phyloP scores from a whole-genome alignment of 2,113 vertebrate species.

The Menidia beryllina region DNA sequence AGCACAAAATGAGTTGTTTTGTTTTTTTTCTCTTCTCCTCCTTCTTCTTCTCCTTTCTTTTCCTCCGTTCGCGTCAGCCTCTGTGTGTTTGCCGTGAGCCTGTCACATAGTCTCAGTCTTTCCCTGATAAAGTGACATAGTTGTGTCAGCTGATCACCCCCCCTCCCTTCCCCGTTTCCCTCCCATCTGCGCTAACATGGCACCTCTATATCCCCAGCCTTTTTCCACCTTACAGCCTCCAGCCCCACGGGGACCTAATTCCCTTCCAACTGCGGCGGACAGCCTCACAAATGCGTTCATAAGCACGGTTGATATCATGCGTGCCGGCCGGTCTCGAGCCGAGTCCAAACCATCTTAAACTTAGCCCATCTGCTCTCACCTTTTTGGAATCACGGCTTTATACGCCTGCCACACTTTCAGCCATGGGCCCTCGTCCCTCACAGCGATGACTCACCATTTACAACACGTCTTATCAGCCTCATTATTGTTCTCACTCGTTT shows the following conservation, averaged over 20 bases:
- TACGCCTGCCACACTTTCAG: slow-evolving; percentile 1
- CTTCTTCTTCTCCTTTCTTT: background rate
- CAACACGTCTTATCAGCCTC: slow-evolving; percentile 34
- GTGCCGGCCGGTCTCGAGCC: slow-evolving; percentile 51
- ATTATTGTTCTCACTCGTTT: slow-evolving; percentile 34
- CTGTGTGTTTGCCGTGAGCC: slow-evolving; percentile 26
- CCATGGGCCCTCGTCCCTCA: slow-evolving; percentile 24
- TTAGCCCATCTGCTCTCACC: slow-evolving; percentile 10
- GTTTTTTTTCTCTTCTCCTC: background rate
- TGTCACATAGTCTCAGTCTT: slow-evolving; percentile 52
- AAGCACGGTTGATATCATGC: slow-evolving; percentile 25
- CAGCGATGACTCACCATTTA: slow-evolving; percentile 33
- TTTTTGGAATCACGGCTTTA: background rate
- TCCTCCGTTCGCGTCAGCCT: too few species aligned
- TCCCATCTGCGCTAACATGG: slow-evolving; percentile 35
- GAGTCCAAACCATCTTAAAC: slow-evolving; percentile 24
- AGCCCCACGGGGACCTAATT: slow-evolving; percentile 58
- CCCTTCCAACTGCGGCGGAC: slow-evolving; percentile 48
- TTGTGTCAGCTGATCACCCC: slow-evolving; percentile 73
- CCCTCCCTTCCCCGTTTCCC: slow-evolving; percentile 4
- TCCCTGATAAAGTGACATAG: slow-evolving; percentile 67
- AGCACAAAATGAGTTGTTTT: slow-evolving; percentile 5
- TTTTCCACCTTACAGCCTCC: slow-evolving; percentile 48
- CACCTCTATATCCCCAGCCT: slow-evolving; percentile 48
- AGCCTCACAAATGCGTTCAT: background rate